Evolutionary conservation across 2,797 vertebrate species (phyloP).

Genomic region (Todus mexicanus): DNA sequence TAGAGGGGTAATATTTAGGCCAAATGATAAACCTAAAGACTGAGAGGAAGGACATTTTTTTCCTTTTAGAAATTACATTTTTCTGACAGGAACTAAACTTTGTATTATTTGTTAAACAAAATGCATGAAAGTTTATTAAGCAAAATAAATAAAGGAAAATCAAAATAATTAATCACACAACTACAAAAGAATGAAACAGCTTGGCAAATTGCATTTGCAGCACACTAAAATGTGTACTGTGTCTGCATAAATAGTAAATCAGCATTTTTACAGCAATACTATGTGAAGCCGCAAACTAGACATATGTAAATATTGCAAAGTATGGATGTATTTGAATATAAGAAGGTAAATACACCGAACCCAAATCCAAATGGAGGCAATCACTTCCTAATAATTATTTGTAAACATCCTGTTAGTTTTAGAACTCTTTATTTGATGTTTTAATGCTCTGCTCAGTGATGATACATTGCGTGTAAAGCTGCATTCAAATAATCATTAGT

Average conservation of each 20-base stretch:
- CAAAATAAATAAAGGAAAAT: constrained; percentile 55
- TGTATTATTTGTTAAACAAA: not conserved
- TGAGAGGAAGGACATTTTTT: not conserved
- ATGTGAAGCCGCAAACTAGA: not conserved
- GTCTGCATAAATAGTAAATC: not conserved
- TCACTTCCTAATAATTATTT: constrained; percentile 37
- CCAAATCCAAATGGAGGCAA: not conserved
- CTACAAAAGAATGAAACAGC: constrained; percentile 9
- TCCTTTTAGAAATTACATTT: not conserved
- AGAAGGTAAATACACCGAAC: constrained; percentile 12
- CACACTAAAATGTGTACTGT: not conserved
- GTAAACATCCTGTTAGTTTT: constrained; percentile 11
- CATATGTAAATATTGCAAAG: not conserved
- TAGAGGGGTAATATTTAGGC: not conserved
- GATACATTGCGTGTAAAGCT: not conserved
- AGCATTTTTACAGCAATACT: not conserved
- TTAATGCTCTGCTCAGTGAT: not conserved
- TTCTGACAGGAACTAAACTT: not conserved
- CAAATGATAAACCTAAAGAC: not conserved
- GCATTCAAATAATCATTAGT: constrained; percentile 25
- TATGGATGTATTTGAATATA: not conserved
- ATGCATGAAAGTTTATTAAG: constrained; percentile 19
- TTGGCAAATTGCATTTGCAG: not conserved
- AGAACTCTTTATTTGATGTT: not conserved
- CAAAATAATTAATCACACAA: constrained; percentile 35